These are phyloP conservation scores for Cryptophagus acutangulus DNA, from an alignment of 2,888 invertebrate genomes.

Conservation along the genomic window DNA sequence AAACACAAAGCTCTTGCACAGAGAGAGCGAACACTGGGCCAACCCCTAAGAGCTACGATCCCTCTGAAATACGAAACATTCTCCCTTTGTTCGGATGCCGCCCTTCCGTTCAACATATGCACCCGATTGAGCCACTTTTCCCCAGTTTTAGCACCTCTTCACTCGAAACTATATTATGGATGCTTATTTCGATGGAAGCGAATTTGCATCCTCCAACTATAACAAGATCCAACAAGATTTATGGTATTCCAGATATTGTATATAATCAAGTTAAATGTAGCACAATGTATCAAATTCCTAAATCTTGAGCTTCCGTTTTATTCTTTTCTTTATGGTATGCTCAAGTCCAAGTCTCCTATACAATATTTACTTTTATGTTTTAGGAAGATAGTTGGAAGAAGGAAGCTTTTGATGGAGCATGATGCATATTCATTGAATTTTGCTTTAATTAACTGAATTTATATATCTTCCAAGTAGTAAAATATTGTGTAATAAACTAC, in stretches of 20 bases:
- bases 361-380: not conserved
- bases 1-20: slow-evolving; percentile 29
- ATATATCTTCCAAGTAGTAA: not conserved
- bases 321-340: not conserved
- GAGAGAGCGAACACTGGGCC: too few species aligned
- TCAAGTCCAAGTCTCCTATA: not conserved
- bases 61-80: slow-evolving; percentile 33
- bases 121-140: slow-evolving; percentile 8
- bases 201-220: not conserved
- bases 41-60: slow-evolving; percentile 31
- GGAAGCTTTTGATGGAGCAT: not conserved
- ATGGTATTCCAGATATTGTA: not conserved
- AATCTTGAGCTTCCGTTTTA: not conserved
- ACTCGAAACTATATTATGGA: not conserved
- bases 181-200: not conserved
- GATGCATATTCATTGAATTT: slow-evolving; percentile 1
- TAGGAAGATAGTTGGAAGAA: not conserved
- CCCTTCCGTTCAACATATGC: slow-evolving; percentile 7
- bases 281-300: slow-evolving; percentile 1
- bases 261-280: slow-evolving; percentile 1
- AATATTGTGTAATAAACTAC: slow-evolving; percentile 1
- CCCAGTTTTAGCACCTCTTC: slow-evolving; percentile 2
- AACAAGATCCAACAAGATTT: not conserved
- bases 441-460: slow-evolving; percentile 1
- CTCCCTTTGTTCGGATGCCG: slow-evolving; percentile 30